Conservation (phyloP, 1,140 invertebrate species). For the Lithobius niger region DNA sequence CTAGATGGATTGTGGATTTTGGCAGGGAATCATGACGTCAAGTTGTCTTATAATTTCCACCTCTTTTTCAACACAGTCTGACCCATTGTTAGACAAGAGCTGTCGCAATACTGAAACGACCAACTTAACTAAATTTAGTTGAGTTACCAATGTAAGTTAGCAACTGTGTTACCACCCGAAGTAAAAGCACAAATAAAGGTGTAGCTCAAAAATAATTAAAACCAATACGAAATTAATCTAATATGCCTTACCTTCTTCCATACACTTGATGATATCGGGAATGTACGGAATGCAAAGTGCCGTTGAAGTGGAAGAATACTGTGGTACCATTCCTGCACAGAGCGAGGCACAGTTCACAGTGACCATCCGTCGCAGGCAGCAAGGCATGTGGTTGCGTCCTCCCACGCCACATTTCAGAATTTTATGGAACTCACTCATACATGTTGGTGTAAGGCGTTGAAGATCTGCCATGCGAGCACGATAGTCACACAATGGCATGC, state of each 20-base stretch:
- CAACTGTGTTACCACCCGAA: no score
- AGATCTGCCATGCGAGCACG: conserved; percentile 59
- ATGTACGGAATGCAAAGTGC: conserved; percentile 57
- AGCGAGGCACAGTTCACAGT: conserved; percentile 51
- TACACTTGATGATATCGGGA: conserved; percentile 68
- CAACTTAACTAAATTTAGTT: no score
- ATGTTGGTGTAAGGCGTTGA: conserved; percentile 42
- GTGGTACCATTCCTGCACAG: conserved; percentile 52
- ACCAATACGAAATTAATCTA: no score
- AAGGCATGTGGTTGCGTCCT: conserved; percentile 56
- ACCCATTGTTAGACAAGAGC: no score
- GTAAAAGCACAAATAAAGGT: no score
- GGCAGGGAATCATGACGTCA: no score
- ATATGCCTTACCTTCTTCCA: conserved; percentile 61
- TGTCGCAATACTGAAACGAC: no score
- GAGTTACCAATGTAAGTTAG: no score
- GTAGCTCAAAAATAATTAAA: no score
- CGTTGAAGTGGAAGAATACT: conserved; percentile 37
- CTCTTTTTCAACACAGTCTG: no score
- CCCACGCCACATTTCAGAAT: conserved; percentile 51
- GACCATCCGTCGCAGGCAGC: conserved; percentile 57
- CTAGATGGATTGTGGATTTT: no score
- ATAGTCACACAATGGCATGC: conserved; percentile 65
- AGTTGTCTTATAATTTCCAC: no score
- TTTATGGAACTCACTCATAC: conserved; percentile 50